Conservation (phyloP, 1,140 invertebrate genomes). For the Ips nitidus region DNA sequence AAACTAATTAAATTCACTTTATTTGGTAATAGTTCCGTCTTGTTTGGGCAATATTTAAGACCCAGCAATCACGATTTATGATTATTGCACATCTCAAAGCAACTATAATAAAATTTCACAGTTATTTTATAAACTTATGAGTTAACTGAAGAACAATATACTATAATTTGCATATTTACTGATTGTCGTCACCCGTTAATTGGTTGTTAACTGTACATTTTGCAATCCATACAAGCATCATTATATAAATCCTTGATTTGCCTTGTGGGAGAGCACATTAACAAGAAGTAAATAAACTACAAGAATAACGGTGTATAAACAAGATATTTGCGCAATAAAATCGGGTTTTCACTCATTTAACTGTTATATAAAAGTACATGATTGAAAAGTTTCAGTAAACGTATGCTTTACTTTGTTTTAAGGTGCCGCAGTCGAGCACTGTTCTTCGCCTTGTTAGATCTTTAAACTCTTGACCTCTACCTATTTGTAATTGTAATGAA, state of each 20-base stretch:
- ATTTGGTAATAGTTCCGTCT: no score
- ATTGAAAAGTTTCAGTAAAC: background rate
- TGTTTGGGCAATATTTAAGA: background rate
- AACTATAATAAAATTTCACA: background rate
- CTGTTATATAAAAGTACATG: no score
- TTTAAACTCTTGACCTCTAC: background rate
- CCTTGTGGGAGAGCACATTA: background rate
- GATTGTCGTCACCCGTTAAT: no score
- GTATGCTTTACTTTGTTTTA: background rate
- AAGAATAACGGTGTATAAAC: background rate
- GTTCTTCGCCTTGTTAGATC: background rate
- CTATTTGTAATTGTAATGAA: background rate
- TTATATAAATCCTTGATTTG: no score
- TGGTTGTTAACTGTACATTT: no score
- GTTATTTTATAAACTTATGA: background rate
- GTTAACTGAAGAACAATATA: background rate
- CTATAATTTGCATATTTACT: background rate
- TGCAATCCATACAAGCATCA: no score
- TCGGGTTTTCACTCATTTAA: background rate
- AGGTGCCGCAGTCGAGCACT: background rate
- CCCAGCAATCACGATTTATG: background rate
- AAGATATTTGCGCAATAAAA: background rate
- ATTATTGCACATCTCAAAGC: background rate
- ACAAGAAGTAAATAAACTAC: constrained; percentile 2
- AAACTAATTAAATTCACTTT: background rate